phyloP scores from a whole-genome alignment of 1,140 invertebrate species.

The Hypsibius dujardini region DNA sequence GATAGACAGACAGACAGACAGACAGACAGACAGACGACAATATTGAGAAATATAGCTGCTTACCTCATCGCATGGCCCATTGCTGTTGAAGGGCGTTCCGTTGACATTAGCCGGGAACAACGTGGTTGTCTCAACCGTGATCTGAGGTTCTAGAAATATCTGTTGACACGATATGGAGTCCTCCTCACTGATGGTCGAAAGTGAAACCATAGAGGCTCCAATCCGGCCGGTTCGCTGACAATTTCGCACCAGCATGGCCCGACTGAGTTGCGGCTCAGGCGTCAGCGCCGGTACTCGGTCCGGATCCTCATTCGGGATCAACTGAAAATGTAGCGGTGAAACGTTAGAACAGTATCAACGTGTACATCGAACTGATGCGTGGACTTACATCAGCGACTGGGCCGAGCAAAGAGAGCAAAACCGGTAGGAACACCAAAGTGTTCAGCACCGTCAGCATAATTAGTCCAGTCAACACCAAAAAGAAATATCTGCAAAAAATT shows the following conservation, averaged over 20 bases:
- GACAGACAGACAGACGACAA: too few species aligned
- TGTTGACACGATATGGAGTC: constrained; percentile 48
- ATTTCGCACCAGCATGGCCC: constrained; percentile 46
- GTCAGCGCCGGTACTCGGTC: constrained; percentile 69
- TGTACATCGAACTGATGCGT: constrained; percentile 25
- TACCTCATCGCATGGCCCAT: too few species aligned
- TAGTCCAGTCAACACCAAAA: constrained; percentile 59
- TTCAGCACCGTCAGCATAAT: constrained; percentile 70
- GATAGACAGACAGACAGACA: too few species aligned
- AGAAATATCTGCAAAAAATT: constrained; percentile 55
- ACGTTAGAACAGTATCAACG: constrained; percentile 16
- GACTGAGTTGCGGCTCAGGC: constrained; percentile 37
- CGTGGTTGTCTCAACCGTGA: constrained; percentile 75
- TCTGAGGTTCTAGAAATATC: constrained; percentile 79
- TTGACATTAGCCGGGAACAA: constrained; percentile 29
- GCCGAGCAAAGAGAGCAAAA: constrained; percentile 67
- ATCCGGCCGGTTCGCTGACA: too few species aligned
- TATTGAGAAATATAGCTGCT: too few species aligned
- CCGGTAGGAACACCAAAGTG: constrained; percentile 79
- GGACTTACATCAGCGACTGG: constrained; percentile 60
- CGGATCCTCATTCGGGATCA: constrained; percentile 57
- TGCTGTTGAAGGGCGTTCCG: constrained; percentile 17
- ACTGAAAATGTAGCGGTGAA: constrained; percentile 31
- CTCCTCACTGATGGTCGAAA: constrained; percentile 83
- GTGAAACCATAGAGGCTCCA: too few species aligned